Base-by-base conservation (phyloP, 2,888 invertebrate genomes). In the Caenorhabditis afra region DNA sequence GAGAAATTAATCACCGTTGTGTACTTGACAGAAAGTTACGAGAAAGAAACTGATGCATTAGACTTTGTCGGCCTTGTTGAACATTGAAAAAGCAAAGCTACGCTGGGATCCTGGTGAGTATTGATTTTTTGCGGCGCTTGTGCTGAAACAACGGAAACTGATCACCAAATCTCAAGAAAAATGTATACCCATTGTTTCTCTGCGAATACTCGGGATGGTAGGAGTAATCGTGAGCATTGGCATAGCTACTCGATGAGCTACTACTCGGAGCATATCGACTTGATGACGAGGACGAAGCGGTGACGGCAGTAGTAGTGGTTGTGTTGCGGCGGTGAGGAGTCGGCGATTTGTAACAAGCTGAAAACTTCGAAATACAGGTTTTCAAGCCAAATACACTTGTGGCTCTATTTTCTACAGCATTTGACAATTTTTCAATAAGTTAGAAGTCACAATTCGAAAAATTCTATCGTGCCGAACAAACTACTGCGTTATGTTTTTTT, bases 311-410 rank as follows among this genome's bases (percentile, higher is more conserved):
- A 10, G 83, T 84, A 22, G 73, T 75, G 16, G 81, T 81, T 10
- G 84, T 85, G 71, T 85, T 84, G 23, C 85, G 81, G 18, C 84
- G 79, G 41, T 82, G 81, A 50, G 85, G 84, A 5, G 79, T 75
- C 29, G 85, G 84, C 57, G 84, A 84, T 59, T 85, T 85, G 68
- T 77, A 70, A 11, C 68, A 78, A 58, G 73, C 73, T 73, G 73
- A 73, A 73, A 14, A 11, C 20, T 62, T 47, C 52, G 11, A 18
- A 18, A 18, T 4, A 45, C 16, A n/a, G n/a, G n/a, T n/a, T n/a
- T n/a, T n/a, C n/a, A 20, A 53, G 64, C 44, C 29, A 41, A 70
- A 50, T 55, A 53, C 55, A 70, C 8, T 3, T 35, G 29, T 7
- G 29, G 29, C 7, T 29, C 29, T 29, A 7, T 3, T 5, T 5